Conservation (phyloP, 64 coral and sea anemone species). For the Catalaphyllia jardinei region DNA sequence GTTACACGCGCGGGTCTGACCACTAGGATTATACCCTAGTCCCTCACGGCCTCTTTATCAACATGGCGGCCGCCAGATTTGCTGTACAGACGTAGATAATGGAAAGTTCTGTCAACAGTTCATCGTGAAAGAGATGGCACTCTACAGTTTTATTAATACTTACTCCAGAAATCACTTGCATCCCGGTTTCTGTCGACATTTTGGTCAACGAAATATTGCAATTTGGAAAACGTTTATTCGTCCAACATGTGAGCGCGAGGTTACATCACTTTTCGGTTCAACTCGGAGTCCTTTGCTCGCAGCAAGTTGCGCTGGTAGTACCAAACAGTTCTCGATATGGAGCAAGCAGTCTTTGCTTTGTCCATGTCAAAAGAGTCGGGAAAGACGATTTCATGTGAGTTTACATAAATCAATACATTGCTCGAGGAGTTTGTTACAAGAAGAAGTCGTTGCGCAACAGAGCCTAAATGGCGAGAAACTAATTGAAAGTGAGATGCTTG, state of each 20-base stretch:
- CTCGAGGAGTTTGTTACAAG: conserved; percentile 11
- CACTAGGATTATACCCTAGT: neutral
- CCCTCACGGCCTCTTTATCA: neutral
- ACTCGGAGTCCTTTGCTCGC: neutral
- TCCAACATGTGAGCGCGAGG: neutral
- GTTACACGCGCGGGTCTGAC: neutral
- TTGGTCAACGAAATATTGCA: neutral
- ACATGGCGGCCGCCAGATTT: neutral
- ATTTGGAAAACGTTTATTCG: neutral
- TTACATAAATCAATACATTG: neutral
- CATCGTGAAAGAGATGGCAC: neutral
- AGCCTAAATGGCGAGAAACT: neutral
- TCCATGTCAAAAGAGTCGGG: neutral
- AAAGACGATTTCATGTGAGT: neutral
- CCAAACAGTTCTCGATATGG: neutral
- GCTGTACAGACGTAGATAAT: neutral
- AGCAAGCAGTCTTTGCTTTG: neutral
- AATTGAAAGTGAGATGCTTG: neutral
- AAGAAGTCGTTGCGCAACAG: neutral
- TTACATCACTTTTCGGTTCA: neutral
- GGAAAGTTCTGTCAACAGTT: too few species aligned
- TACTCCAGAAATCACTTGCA: conserved; percentile 14
- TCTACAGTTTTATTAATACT: neutral
- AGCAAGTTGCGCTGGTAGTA: neutral
- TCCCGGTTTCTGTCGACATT: neutral